Evolutionary conservation across 2,113 vertebrate species (phyloP).

Genomic region (Hippocampus comes): DNA sequence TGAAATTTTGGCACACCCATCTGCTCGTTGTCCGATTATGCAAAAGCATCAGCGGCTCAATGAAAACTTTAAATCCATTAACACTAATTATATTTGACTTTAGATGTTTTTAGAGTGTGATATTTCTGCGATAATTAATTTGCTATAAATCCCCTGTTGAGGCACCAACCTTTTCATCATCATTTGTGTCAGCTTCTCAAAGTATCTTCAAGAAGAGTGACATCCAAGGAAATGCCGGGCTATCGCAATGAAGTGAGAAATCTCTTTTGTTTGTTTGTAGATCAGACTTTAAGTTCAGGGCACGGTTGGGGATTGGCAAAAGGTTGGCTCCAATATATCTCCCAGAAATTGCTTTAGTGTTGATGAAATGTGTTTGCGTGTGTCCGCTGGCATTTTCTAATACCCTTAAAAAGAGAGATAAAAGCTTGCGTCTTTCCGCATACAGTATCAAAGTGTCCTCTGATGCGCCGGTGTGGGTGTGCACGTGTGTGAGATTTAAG

Average conservation of each 20-base stretch:
- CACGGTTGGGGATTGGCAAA: neutral
- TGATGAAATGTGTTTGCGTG: constrained; percentile 18
- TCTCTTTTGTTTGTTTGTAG: neutral
- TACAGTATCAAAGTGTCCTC: constrained; percentile 52
- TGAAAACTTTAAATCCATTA: constrained; percentile 4
- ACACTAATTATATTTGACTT: neutral
- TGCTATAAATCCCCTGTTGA: constrained; percentile 4
- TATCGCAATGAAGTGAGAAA: neutral
- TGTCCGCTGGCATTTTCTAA: constrained; percentile 39
- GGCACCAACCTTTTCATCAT: constrained; percentile 1
- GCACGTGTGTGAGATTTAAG: constrained; percentile 41
- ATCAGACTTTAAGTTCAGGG: neutral
- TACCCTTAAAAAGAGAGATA: constrained; percentile 48
- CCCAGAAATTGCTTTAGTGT: neutral
- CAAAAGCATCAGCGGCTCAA: constrained; percentile 4
- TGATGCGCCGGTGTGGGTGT: constrained; percentile 33
- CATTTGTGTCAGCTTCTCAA: neutral
- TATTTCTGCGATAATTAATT: neutral
- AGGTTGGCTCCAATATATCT: neutral
- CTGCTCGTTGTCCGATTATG: constrained; percentile 6
- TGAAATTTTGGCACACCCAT: constrained; percentile 14
- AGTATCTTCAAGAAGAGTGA: neutral
- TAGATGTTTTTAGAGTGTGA: neutral
- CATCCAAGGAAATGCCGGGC: neutral
- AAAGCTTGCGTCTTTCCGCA: constrained; percentile 42